Evolutionary conservation across 2,113 vertebrate species (phyloP).

Genomic region (Indicator indicator): DNA sequence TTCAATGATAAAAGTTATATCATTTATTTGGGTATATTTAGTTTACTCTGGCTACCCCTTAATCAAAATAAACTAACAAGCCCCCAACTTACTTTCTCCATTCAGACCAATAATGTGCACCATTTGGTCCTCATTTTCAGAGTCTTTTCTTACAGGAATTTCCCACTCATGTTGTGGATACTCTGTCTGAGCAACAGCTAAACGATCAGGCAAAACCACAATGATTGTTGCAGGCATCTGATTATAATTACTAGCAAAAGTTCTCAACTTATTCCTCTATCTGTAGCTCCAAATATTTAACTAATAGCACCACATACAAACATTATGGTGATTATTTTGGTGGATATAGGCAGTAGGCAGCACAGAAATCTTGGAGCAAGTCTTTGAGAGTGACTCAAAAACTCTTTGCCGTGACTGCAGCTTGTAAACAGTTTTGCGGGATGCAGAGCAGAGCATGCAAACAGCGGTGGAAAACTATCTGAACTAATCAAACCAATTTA

Average conservation of each 20-base stretch:
- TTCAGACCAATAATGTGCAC: background rate
- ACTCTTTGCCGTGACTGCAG: background rate
- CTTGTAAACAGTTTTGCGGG: conserved; percentile 39
- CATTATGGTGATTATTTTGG: background rate
- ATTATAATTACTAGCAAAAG: conserved; percentile 12
- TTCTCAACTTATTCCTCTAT: background rate
- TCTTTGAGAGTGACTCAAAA: background rate
- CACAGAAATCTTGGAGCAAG: conserved; percentile 1
- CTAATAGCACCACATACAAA: background rate
- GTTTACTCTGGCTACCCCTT: background rate
- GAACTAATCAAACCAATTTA: background rate
- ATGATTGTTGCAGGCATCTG: conserved; percentile 2
- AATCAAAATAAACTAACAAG: background rate
- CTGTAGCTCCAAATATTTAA: background rate
- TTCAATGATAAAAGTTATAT: background rate
- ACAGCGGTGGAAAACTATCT: background rate
- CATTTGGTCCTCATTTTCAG: conserved; percentile 9
- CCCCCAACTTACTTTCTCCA: background rate
- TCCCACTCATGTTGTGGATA: background rate
- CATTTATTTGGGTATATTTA: background rate
- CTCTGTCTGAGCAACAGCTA: background rate
- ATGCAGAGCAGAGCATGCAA: conserved; percentile 15
- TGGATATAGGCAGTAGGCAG: background rate
- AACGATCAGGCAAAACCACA: background rate
- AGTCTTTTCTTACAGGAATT: conserved; percentile 21